phyloP scores from a whole-genome alignment of 2,113 vertebrate species.

The Tursiops truncatus region DNA sequence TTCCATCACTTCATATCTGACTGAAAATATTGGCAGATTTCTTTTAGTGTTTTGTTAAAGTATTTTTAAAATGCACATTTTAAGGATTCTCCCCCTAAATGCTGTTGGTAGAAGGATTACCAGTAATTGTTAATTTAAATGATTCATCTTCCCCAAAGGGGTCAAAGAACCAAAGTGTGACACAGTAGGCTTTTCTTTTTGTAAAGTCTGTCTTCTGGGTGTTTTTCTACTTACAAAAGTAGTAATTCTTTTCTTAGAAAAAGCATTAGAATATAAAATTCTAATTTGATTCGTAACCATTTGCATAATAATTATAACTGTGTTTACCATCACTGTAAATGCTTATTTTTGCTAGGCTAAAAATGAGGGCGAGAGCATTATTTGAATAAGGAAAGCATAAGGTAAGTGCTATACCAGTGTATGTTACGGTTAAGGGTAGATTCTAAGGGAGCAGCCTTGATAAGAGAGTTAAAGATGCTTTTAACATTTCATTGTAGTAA shows the following conservation, averaged over 20 bases:
- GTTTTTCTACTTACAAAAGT: neutral
- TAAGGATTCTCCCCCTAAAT: neutral
- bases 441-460: neutral
- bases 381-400: slow-evolving; percentile 31
- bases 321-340: neutral
- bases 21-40: neutral
- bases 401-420: neutral
- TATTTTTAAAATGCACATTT: slow-evolving; percentile 35
- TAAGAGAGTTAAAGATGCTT: neutral
- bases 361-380: neutral
- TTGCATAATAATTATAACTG: neutral
- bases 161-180: neutral
- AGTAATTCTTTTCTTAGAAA: neutral
- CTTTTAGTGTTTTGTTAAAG: neutral
- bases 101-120: neutral
- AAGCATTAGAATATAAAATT: slow-evolving; percentile 27
- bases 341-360: neutral
- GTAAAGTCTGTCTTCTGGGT: neutral
- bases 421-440: neutral
- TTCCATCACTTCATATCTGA: neutral
- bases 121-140: neutral
- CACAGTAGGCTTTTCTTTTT: neutral
- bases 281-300: neutral
- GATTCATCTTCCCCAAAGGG: neutral
- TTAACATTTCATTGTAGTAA: neutral